A percentile compares a stretch with the other conserved stretches of the same genome.
These are phyloP conservation scores for Ptilorrhoa leucosticta DNA, from an alignment of 2,113 vertebrate species.

Conservation along the genomic window DNA sequence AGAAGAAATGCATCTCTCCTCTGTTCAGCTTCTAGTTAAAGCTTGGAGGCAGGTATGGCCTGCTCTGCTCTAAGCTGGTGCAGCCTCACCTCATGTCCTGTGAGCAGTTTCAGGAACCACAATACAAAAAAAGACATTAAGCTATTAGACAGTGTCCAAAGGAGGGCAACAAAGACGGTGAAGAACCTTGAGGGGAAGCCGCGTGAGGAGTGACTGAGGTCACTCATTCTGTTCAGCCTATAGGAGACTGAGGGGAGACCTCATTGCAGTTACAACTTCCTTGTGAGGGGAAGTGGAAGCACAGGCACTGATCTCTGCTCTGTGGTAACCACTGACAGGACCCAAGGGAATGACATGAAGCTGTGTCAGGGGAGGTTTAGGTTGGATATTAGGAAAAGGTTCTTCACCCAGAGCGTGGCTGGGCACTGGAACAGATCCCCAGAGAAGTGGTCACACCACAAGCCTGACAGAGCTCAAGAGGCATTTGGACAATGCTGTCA, in stretches of 20 bases:
- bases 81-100: neutral
- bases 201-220: rapidly evolving
- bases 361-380: neutral
- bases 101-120: neutral
- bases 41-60: neutral
- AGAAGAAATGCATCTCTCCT: neutral
- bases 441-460: neutral
- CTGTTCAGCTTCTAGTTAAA: neutral
- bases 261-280: neutral
- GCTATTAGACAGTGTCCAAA: neutral
- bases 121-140: neutral
- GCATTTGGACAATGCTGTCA: neutral
- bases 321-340: neutral
- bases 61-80: neutral
- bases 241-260: neutral
- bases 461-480: neutral
- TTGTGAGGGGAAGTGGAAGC: neutral
- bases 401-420: rapidly evolving
- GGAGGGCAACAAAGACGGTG: neutral
- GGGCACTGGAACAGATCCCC: too few relatives aligned
- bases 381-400: neutral
- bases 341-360: rapidly evolving
- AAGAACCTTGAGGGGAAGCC: neutral
- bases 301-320: neutral
- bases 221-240: neutral